Evolutionary conservation across 23 tunicate species (phyloP), one percentile per base, ranked within the genome.

Genomic region (Halocynthia aurantium): DNA sequence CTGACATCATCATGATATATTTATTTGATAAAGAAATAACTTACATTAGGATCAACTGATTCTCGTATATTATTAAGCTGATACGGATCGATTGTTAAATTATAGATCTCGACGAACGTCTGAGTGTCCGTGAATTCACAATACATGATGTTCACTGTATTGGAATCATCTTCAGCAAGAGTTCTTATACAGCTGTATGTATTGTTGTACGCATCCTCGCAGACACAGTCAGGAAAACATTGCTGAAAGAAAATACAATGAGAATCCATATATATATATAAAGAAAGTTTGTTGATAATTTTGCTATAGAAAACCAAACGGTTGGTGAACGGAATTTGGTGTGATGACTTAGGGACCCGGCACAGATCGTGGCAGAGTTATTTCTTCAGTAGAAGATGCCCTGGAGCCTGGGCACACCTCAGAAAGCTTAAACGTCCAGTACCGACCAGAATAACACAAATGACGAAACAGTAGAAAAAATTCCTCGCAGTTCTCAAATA

Each of bases 181-280:
- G 94, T 89, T 49, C 99, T 87, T 15, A 94, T 91, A 73, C 99
- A 94, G 74, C 90, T 84, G 85, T 88, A 94, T 13, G 99, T 88
- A 87, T 94, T 94, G 84, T 94, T 94, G 85, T 50, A 83, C 15
- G 99, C 99, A 57, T 94, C 99, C 53, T 94, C 99, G 62, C 99
- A 94, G 11, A 94, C 96, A 81, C 99, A 94, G 58, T 88, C 90
- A 22, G 96, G 99, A 65, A 94, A 88, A 71, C 99, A 94, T 78
- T 94, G 89, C 99, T 94, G 78, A 22, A 86, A 67, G 19, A 19
- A 51, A 22, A 18, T n/a, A 31, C 44, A 4, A 31, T 31, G 44
- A 4, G 4, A 31, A 31, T 31, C 44, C 44, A 4, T 67, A 19
- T 13, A 10, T 67, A 67, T 9, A 10, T 10, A 19, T 9, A 67